Evolutionary conservation across 2,888 invertebrate genomes (phyloP).

Genomic region (Trissoscelio sp.): DNA sequence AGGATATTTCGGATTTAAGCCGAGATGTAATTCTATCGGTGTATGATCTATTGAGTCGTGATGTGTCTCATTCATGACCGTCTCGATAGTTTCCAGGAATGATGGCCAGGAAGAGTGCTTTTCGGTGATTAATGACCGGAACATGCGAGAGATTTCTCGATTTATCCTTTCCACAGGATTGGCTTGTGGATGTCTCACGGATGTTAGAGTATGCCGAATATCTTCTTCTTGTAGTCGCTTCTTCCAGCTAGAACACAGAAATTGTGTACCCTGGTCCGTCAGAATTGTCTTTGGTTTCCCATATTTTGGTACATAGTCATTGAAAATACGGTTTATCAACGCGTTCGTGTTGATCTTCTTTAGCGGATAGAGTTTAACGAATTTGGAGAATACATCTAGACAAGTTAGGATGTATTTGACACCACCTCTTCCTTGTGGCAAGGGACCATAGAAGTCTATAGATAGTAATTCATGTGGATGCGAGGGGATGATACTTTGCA

Average conservation of each 20-base stretch:
- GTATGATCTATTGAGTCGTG: too few species aligned
- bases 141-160: too few species aligned
- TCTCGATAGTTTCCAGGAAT: too few species aligned
- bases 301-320: conserved; percentile 8
- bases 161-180: too few species aligned
- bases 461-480: not conserved
- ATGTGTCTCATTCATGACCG: too few species aligned
- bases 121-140: too few species aligned
- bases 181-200: not conserved
- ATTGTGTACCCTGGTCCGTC: conserved; percentile 16
- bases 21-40: too few species aligned
- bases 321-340: conserved; percentile 1
- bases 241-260: not conserved
- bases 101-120: too few species aligned
- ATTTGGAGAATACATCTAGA: conserved; percentile 20
- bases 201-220: not conserved
- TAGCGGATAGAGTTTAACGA: conserved; percentile 19
- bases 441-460: not conserved
- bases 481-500: too few species aligned
- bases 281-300: conserved; percentile 8
- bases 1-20: too few species aligned
- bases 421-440: not conserved
- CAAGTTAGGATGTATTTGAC: too few species aligned
- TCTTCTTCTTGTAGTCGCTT: not conserved
- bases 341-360: not conserved